Evolutionary conservation across 2,797 vertebrate genomes (phyloP), one percentile per base, ranked within the genome.

Genomic region (Peromyscus eremicus): DNA sequence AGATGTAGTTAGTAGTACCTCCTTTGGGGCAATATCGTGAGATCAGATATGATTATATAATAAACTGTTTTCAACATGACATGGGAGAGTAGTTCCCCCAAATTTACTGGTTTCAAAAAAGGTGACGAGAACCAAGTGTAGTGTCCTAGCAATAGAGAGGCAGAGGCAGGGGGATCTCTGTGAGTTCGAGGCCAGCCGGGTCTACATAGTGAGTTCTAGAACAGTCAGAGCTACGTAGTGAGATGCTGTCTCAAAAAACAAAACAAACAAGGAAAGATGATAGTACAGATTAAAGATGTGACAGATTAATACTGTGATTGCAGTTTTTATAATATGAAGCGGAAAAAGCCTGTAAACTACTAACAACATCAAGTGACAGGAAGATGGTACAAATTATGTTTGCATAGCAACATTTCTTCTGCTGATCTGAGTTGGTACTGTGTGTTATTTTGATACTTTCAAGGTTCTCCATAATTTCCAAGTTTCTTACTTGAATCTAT

Each of bases 281-380:
- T 60, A n/a, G 55, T 91, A n/a, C 27, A 93, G 66, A 60, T 90
- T 87, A 80, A 84, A 66, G 60, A 68, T 29, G 43, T 37, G 25
- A 25, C 37, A 43, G 66, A 14, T 37, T 84, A 62, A 40, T 80
- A 81, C n/a, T n/a, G 25, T 79, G 23, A 16, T 1, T 25, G 87
- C 19, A 32, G 40, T 81, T 93, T 92, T 70, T 92, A 6, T 93
- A 29, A 3, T 93, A 12, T 60, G 34, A 62, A 90, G 80, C 23
- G 49, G 60, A 96, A 55, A 55, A 97, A 76, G 82, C 49, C 34
- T 91, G 40, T 73, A 82, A 96, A 86, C 71, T 94, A 52, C 12
- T 57, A 84, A 68, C 13, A 13, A 9, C 46, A 29, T 70, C 83
- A 76, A 73, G 77, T 93, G 83, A 70, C 19, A 73, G 21, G 62